Percentiles rank a stretch among this genome's conserved stretches.
phyloP scores from a whole-genome alignment of 2,888 invertebrate species.

The Oscheius myriophilus region DNA sequence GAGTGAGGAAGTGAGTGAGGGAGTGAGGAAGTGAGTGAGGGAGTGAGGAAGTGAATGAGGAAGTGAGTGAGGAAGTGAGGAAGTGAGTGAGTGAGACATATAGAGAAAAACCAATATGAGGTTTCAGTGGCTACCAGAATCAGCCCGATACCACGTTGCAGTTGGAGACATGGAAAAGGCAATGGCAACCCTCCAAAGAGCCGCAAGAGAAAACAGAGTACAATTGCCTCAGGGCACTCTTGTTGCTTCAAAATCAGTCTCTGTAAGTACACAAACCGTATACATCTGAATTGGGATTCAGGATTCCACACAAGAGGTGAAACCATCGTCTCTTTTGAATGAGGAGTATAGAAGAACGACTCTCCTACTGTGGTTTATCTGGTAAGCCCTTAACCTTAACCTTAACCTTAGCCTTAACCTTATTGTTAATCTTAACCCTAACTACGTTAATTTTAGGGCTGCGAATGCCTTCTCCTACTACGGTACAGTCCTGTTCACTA shows the following conservation, averaged over 20 bases:
- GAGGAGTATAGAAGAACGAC: constrained; percentile 86
- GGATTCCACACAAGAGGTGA: neutral
- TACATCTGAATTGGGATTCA: neutral
- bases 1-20: constrained; percentile 38
- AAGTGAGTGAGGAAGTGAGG: no score
- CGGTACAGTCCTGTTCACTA: constrained; percentile 91
- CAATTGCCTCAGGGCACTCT: constrained; percentile 86
- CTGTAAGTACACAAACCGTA: constrained; percentile 23
- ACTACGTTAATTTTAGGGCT: constrained; percentile 40
- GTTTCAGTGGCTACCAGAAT: constrained; percentile 90
- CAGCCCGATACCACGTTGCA: constrained; percentile 87
- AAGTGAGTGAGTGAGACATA: no score
- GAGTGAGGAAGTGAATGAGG: neutral
- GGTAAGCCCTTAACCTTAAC: constrained; percentile 76
- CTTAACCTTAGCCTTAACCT: neutral
- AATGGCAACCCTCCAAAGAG: constrained; percentile 79
- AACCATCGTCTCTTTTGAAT: constrained; percentile 74
- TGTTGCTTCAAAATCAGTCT: constrained; percentile 76
- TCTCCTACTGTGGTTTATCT: constrained; percentile 89
- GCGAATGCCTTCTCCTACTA: constrained; percentile 91
- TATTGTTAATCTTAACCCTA: neutral
- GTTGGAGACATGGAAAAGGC: constrained; percentile 88
- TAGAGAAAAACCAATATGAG: no score
- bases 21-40: constrained; percentile 63
- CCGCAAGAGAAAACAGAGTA: constrained; percentile 87